Evolutionary conservation across 2,113 vertebrate species (phyloP), one percentile per base, ranked within the genome.

Genomic region (Nicator chloris): DNA sequence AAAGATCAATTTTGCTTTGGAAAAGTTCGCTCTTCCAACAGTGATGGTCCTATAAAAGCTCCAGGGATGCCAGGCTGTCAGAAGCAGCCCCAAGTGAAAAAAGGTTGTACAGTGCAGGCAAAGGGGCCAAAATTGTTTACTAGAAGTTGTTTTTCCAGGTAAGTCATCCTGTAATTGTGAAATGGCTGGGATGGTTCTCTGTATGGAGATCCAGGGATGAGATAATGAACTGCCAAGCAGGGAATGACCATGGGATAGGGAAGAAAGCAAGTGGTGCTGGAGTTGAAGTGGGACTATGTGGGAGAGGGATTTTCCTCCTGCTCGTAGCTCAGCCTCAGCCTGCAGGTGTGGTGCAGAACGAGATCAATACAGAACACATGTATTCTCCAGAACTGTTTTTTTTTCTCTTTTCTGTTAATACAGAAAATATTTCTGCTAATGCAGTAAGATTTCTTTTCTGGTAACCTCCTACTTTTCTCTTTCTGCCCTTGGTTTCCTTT

Each of bases 401-500:
- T 44, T 23, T 11, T 5, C 59, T 45, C 30, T 60, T 68, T 82
- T 76, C 59, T 45, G 30, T 65, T 82, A 64, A 54, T 35, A 69
- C 22, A 69, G 56, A 56, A 42, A 35, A 49, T 19, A 42, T 33
- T 77, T 42, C 63, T 70, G 26, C 18, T 77, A 70, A 83, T 70
- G 12, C 40, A 33, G 11, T 59, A 50, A 82, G 49, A 72, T 79
- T 61, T 82, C 37, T 83, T 78, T 75, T 39, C 50, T 82, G 31
- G 31, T 65, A 79, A 72, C 75, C 45, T 82, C 49, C 73, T 45
- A 37, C 57, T 91, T 94, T 89, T 28, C 81, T 92, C 65, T 82
- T 89, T 57, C 70, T 95, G 72, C 49, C 54, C n/a, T 79, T 49
- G 23, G 42, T 87, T 95, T 76, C 26, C 47, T 85, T 93, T 92